phyloP scores from a whole-genome alignment of 1,140 invertebrate species.

The Acarapis woodi region DNA sequence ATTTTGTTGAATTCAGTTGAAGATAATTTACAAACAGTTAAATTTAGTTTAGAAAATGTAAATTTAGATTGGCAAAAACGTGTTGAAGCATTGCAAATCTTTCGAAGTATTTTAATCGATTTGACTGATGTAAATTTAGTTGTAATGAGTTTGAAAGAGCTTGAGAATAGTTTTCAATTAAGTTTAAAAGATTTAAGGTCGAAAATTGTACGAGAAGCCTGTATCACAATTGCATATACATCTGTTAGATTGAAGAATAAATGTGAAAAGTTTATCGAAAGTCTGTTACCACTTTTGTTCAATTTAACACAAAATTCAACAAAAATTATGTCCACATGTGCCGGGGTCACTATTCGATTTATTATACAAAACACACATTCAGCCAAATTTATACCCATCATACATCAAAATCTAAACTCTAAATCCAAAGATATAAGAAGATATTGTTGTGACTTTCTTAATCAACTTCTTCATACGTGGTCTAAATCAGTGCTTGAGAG shows the following conservation, averaged over 20 bases:
- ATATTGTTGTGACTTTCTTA: conserved; percentile 49
- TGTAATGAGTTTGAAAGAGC: conserved; percentile 33
- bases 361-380: conserved; percentile 58
- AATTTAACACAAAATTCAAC: conserved; percentile 81
- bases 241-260: conserved; percentile 5
- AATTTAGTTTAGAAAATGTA: conserved; percentile 39
- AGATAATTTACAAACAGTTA: conserved; percentile 42
- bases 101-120: conserved; percentile 41
- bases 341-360: conserved; percentile 52
- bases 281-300: conserved; percentile 48
- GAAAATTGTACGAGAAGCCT: conserved; percentile 72
- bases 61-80: conserved; percentile 65
- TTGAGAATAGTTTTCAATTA: conserved; percentile 47
- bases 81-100: conserved; percentile 50
- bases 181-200: conserved; percentile 61
- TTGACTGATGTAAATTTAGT: conserved; percentile 53
- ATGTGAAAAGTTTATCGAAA: conserved; percentile 58
- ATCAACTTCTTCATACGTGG: conserved; percentile 56
- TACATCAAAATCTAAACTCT: conserved; percentile 39
- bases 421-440: conserved; percentile 67
- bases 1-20: conserved; percentile 55
- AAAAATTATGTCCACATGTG: conserved; percentile 77
- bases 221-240: conserved; percentile 47
- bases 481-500: conserved; percentile 44
- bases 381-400: conserved; percentile 49